Evolutionary conservation across 2,888 invertebrate genomes (phyloP).

Genomic region (Anoncus sp.): DNA sequence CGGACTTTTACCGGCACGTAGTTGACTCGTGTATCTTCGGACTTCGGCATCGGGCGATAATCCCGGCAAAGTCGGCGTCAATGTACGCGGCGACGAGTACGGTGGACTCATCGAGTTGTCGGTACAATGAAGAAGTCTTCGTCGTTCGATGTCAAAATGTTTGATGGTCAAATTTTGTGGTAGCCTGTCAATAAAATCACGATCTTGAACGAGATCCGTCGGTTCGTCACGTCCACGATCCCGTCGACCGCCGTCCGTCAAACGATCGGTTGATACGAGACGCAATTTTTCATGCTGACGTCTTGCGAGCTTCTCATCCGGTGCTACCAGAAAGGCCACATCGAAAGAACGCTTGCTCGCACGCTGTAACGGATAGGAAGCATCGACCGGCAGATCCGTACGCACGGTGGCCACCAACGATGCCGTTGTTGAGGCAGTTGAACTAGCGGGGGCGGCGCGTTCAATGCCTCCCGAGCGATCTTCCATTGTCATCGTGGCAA

Average conservation of each 20-base stretch:
- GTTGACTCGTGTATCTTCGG: conserved; percentile 63
- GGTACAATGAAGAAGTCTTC: conserved; percentile 84
- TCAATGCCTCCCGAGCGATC: conserved; percentile 82
- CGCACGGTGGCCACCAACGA: conserved; percentile 57
- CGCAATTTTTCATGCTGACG: conserved; percentile 85
- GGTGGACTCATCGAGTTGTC: conserved; percentile 85
- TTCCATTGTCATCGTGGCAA: conserved; percentile 82
- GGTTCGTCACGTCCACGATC: conserved; percentile 68
- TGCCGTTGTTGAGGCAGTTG: conserved; percentile 62
- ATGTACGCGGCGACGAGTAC: conserved; percentile 83
- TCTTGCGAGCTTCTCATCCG: conserved; percentile 91
- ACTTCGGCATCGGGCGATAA: conserved; percentile 84
- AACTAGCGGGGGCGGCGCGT: conserved; percentile 76
- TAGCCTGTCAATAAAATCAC: conserved; percentile 73
- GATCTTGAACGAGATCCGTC: conserved; percentile 65
- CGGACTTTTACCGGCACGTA: conserved; percentile 72
- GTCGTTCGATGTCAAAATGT: conserved; percentile 75
- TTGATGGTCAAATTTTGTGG: conserved; percentile 80
- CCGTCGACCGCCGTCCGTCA: conserved; percentile 67
- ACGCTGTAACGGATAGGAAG: conserved; percentile 80
- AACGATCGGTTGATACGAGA: conserved; percentile 70
- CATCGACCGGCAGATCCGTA: conserved; percentile 75
- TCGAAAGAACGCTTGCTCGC: conserved; percentile 93
- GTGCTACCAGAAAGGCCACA: conserved; percentile 95
- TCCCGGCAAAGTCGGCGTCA: conserved; percentile 83